Evolutionary conservation across 2,888 invertebrate genomes (phyloP).

Genomic region (Asteroscopus sphinx): DNA sequence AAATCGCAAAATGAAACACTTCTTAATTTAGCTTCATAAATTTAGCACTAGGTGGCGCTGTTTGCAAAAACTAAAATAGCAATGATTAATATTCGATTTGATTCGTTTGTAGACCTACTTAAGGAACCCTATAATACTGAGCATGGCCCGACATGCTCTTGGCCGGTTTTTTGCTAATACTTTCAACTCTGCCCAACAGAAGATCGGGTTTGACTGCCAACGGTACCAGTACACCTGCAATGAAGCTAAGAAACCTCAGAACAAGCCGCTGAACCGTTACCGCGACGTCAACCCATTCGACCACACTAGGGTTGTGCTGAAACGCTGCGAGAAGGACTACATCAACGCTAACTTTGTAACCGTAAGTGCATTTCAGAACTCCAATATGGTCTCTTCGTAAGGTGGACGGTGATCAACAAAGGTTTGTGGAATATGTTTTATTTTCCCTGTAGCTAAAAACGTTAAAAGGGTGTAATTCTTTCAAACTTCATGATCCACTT

Average conservation of each 20-base stretch:
- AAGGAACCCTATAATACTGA: no score
- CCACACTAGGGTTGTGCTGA: constrained; percentile 95
- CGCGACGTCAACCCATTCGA: constrained; percentile 99
- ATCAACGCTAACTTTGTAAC: constrained; percentile 98
- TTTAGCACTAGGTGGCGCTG: no score
- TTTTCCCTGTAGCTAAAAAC: no score
- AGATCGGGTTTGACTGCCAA: constrained; percentile 92
- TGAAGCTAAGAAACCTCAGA: constrained; percentile 94
- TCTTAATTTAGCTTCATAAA: no score
- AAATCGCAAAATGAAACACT: no score
- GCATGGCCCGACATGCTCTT: no score
- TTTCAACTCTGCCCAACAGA: constrained; percentile 86
- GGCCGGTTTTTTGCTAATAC: no score
- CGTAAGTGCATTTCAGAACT: constrained; percentile 83
- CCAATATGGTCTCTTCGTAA: constrained; percentile 1
- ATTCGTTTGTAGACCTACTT: no score
- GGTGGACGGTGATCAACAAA: constrained; percentile 27
- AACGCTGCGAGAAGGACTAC: constrained; percentile 94
- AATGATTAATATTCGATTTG: no score
- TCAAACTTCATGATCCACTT: no score
- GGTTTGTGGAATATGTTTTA: constrained; percentile 31
- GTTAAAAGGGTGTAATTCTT: no score
- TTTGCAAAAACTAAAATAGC: no score
- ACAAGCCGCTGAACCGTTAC: constrained; percentile 96
- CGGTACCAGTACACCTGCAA: constrained; percentile 90